Conservation (phyloP, 2,888 invertebrate species). For the Chrysomela aeneicollis region DNA sequence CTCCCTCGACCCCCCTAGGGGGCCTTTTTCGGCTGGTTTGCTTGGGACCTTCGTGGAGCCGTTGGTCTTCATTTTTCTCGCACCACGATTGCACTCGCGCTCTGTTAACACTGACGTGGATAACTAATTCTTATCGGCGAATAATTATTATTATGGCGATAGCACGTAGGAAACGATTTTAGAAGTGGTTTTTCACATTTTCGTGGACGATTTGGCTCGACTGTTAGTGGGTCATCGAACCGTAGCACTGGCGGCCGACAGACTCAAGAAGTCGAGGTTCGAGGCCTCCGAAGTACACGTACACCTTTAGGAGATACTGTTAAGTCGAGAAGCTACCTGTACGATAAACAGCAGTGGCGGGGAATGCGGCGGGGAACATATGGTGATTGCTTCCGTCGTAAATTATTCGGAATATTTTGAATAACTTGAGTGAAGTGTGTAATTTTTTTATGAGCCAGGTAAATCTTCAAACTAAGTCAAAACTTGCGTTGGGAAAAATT, state of each 20-base stretch:
- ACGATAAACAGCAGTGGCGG: conserved; percentile 25
- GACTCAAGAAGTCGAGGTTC: conserved; percentile 31
- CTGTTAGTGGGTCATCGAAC: conserved; percentile 43
- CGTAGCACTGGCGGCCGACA: conserved; percentile 32
- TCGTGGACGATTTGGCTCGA: conserved; percentile 3
- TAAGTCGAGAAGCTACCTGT: conserved; percentile 36
- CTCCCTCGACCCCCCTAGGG: conserved; percentile 19
- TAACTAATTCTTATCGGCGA: background rate
- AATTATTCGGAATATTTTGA: no score
- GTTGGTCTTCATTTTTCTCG: no score
- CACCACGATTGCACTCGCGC: no score
- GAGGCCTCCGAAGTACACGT: conserved; percentile 41
- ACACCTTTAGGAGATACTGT: conserved; percentile 35
- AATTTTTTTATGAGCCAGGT: no score
- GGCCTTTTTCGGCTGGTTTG: conserved; percentile 9
- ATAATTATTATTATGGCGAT: background rate
- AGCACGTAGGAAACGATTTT: background rate
- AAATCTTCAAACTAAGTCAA: no score
- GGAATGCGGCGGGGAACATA: no score
- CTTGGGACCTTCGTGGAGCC: no score
- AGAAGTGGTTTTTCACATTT: conserved; percentile 23
- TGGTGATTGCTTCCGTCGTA: no score
- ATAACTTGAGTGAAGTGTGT: background rate
- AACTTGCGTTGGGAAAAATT: no score
- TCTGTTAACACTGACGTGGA: background rate